Evolutionary conservation across 2,113 vertebrate species (phyloP).

Genomic region (Chionomys nivalis): DNA sequence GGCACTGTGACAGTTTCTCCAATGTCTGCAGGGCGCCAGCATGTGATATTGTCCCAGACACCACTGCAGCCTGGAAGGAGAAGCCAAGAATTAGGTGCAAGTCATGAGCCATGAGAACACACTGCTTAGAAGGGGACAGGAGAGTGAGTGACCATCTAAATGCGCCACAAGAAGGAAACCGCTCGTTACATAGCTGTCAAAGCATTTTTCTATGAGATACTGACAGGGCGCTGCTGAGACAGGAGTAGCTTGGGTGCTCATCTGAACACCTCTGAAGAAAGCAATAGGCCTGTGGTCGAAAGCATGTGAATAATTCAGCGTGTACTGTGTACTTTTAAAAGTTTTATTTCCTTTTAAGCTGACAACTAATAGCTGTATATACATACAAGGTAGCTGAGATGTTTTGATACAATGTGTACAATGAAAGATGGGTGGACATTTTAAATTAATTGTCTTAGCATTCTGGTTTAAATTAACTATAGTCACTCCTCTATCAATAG

Average conservation of each 20-base stretch:
- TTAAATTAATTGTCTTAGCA: not conserved
- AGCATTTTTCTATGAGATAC: not conserved
- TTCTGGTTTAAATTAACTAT: not conserved
- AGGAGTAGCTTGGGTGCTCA: not conserved
- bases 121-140: not conserved
- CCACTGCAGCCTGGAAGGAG: constrained; percentile 86
- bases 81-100: not conserved
- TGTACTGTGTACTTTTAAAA: not conserved
- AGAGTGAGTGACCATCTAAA: not conserved
- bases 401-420: too few species aligned
- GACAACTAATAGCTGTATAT: not conserved
- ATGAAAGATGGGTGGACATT: not conserved
- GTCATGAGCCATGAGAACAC: not conserved
- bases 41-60: constrained; percentile 90
- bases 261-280: not conserved
- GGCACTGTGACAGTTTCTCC: constrained; percentile 89
- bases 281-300: not conserved
- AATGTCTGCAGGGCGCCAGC: constrained; percentile 87
- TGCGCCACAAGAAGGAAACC: not conserved
- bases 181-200: not conserved
- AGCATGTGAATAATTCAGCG: fast-evolving
- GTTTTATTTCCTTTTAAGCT: not conserved
- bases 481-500: too few species aligned
- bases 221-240: not conserved
- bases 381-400: not conserved